A percentile compares a stretch with the other conserved stretches of the same genome.
phyloP scores from a whole-genome alignment of 1,140 invertebrate species.

The Heterodera carotae region DNA sequence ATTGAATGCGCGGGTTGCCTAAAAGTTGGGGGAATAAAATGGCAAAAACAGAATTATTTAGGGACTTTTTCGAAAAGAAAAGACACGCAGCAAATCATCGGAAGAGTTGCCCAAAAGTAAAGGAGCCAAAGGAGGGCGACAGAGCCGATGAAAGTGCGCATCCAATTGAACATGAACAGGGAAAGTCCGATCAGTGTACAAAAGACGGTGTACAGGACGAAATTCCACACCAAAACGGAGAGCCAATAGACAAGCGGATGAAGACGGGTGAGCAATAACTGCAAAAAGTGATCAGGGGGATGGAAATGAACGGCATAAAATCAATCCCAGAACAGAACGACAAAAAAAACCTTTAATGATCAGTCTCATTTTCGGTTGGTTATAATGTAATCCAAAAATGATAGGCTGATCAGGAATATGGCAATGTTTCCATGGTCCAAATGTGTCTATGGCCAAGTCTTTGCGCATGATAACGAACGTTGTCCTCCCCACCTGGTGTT shows the following conservation, averaged over 20 bases:
- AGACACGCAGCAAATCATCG: conserved; percentile 47
- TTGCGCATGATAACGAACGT: no score
- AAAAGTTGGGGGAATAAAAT: neutral
- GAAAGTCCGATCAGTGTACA: conserved; percentile 35
- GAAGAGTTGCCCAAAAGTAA: conserved; percentile 45
- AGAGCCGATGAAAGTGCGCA: conserved; percentile 36
- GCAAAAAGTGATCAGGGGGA: neutral
- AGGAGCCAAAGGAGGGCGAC: conserved; percentile 38
- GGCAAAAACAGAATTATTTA: neutral
- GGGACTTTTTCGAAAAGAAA: conserved; percentile 44
- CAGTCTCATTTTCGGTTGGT: no score
- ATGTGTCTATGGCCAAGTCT: no score
- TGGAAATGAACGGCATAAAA: no score
- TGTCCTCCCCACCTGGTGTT: conserved; percentile 41
- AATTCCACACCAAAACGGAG: conserved; percentile 43
- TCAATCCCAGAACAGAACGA: no score
- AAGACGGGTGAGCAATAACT: conserved; percentile 49
- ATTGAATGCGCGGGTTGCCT: conserved; percentile 19
- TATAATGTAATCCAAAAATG: no score
- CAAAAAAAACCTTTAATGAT: neutral
- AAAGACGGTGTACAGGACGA: conserved; percentile 43
- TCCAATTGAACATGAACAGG: conserved; percentile 49
- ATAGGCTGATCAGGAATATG: no score
- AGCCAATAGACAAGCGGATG: conserved; percentile 47
- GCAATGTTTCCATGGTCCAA: no score